Percentiles rank a stretch among this genome's conserved stretches.
Evolutionary conservation across 2,797 vertebrate genomes (phyloP).

Genomic region (Phrynocephalus forsythii): DNA sequence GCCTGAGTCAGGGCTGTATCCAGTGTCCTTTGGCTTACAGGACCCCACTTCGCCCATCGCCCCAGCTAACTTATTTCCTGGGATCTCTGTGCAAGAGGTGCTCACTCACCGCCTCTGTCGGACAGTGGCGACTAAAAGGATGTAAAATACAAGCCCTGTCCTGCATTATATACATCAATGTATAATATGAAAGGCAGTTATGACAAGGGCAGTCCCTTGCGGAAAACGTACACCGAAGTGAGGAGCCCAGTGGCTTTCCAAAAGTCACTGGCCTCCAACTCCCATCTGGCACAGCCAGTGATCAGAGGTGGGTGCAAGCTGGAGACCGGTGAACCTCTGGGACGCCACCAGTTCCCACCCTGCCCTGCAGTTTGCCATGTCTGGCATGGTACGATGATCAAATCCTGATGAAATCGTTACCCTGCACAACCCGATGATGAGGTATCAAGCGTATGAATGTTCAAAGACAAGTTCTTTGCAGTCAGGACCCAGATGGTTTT

Average conservation of each 20-base stretch:
- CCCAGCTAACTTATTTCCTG: not conserved
- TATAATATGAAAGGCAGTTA: not conserved
- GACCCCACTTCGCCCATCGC: too few species aligned
- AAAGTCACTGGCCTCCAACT: not conserved
- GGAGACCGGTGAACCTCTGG: not conserved
- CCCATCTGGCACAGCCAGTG: not conserved
- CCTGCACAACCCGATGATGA: not conserved
- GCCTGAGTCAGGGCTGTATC: too few species aligned
- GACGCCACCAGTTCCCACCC: not conserved
- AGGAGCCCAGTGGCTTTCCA: not conserved
- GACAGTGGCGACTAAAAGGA: not conserved
- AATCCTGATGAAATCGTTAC: not conserved
- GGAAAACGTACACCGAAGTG: not conserved
- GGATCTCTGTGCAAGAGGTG: too few species aligned
- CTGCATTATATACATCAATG: not conserved
- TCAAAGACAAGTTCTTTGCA: not conserved
- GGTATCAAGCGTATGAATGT: not conserved
- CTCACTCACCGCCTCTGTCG: not conserved
- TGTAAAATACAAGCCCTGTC: not conserved
- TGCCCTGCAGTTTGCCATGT: not conserved
- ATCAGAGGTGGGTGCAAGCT: not conserved
- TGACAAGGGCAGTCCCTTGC: not conserved
- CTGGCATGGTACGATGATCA: too few species aligned
- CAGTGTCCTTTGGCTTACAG: too few species aligned
- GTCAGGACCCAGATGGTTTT: constrained; percentile 19